Evolutionary conservation across 2,888 invertebrate species (phyloP).

Genomic region (Aleiodes leptofemur): DNA sequence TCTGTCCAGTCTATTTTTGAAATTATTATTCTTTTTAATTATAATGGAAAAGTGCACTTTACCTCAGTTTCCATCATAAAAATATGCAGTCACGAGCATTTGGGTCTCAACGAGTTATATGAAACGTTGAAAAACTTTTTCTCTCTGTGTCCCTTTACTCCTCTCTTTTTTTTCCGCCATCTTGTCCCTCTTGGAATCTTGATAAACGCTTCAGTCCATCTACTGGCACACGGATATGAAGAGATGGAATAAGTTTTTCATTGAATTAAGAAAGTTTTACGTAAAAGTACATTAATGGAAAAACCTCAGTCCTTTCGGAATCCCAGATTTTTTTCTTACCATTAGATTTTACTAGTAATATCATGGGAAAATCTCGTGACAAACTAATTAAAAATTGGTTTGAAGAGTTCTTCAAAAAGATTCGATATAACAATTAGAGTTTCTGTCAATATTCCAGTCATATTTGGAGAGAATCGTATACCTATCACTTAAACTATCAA

Average conservation of each 20-base stretch:
- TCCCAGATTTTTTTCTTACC: constrained; percentile 28
- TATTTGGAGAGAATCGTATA: neutral
- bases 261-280: constrained; percentile 55
- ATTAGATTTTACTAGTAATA: constrained; percentile 19
- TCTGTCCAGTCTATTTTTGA: neutral
- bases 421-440: constrained; percentile 38
- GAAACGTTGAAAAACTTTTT: constrained; percentile 39
- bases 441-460: constrained; percentile 5
- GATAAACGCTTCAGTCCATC: constrained; percentile 52
- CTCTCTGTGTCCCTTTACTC: constrained; percentile 12
- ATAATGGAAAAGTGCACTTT: constrained; percentile 12
- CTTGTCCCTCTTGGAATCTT: constrained; percentile 47
- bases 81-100: constrained; percentile 27
- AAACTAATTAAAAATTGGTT: constrained; percentile 44
- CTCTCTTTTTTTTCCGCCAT: neutral
- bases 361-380: constrained; percentile 34
- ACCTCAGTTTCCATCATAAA: constrained; percentile 9
- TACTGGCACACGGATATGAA: constrained; percentile 34
- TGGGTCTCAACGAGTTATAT: constrained; percentile 30
- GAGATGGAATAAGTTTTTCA: constrained; percentile 57
- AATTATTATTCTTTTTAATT: constrained; percentile 8
- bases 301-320: constrained; percentile 26
- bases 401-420: neutral
- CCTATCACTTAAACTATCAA: neutral
- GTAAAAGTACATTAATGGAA: constrained; percentile 37